Conservation (phyloP, 2,888 invertebrate species). For the Ennomos quercinarius region DNA sequence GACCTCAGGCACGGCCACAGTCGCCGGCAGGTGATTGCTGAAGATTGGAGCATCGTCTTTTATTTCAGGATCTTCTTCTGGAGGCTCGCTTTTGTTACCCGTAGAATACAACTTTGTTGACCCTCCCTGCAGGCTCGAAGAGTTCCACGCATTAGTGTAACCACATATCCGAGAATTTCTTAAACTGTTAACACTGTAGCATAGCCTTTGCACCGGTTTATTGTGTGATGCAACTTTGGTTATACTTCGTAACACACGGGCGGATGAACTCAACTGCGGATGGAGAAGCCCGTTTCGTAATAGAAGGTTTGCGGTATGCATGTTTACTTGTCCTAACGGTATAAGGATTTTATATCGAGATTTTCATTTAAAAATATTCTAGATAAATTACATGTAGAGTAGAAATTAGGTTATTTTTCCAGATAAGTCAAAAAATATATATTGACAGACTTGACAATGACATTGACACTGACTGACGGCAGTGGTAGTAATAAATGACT, state of each 20-base stretch:
- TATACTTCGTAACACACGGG: constrained; percentile 64
- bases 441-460: too few species aligned
- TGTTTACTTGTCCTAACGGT: constrained; percentile 46
- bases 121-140: constrained; percentile 40
- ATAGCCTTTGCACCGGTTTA: constrained; percentile 60
- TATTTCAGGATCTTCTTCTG: constrained; percentile 67
- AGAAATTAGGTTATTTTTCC: constrained; percentile 72
- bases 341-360: constrained; percentile 7
- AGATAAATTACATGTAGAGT: constrained; percentile 32
- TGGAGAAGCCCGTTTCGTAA: constrained; percentile 66
- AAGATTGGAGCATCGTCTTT: constrained; percentile 78
- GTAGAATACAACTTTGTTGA: constrained; percentile 64
- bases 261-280: constrained; percentile 62
- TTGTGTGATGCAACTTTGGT: constrained; percentile 78
- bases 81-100: constrained; percentile 67
- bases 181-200: constrained; percentile 40
- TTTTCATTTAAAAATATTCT: constrained; percentile 54
- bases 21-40: constrained; percentile 90
- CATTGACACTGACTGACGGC: not conserved
- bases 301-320: constrained; percentile 73
- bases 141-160: constrained; percentile 48
- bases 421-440: constrained; percentile 63
- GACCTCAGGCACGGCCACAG: constrained; percentile 97
- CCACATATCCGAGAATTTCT: constrained; percentile 54
- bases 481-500: too few species aligned